These are phyloP conservation scores for Eupithecia subumbrata DNA, from an alignment of 2,888 invertebrate genomes.

Conservation along the genomic window DNA sequence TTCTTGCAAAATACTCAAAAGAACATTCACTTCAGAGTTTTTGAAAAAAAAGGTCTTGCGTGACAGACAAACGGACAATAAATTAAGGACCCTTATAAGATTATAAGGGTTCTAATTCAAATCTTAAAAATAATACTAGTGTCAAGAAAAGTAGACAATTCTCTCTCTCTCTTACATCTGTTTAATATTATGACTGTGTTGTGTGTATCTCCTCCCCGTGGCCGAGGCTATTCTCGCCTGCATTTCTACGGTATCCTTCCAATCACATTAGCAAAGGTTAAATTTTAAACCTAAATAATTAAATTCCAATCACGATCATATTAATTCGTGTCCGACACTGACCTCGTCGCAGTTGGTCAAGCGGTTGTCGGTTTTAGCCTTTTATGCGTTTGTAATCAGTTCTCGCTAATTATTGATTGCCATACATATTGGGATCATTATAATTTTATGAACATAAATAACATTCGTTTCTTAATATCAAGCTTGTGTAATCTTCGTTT, in stretches of 20 bases:
- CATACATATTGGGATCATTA: slow-evolving; percentile 29
- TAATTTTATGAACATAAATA: slow-evolving; percentile 20
- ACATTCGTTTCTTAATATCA: slow-evolving; percentile 18
- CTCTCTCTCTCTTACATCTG: too few species aligned
- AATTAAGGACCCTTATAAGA: too few species aligned
- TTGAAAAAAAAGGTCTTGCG: too few species aligned
- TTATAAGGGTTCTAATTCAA: too few species aligned
- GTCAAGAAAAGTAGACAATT: too few species aligned
- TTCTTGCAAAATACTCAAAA: too few species aligned
- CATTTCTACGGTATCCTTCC: not conserved
- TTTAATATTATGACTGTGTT: too few species aligned
- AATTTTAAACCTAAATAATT: slow-evolving; percentile 3
- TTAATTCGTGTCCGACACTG: slow-evolving; percentile 21
- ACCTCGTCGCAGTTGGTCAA: slow-evolving; percentile 31
- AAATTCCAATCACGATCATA: slow-evolving; percentile 17
- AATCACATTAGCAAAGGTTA: slow-evolving; percentile 5
- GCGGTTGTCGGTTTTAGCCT: slow-evolving; percentile 29
- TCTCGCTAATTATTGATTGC: slow-evolving; percentile 26
- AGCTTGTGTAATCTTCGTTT: slow-evolving; percentile 11
- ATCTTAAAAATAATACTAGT: not conserved
- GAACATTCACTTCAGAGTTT: too few species aligned
- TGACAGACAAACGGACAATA: too few species aligned
- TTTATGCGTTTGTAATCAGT: slow-evolving; percentile 29
- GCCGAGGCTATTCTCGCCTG: not conserved
- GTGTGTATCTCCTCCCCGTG: too few species aligned